Percentiles rank a stretch among this genome's conserved stretches.
phyloP scores from a whole-genome alignment of 1,140 invertebrate genomes.

The Helicorthomorpha holstii region DNA sequence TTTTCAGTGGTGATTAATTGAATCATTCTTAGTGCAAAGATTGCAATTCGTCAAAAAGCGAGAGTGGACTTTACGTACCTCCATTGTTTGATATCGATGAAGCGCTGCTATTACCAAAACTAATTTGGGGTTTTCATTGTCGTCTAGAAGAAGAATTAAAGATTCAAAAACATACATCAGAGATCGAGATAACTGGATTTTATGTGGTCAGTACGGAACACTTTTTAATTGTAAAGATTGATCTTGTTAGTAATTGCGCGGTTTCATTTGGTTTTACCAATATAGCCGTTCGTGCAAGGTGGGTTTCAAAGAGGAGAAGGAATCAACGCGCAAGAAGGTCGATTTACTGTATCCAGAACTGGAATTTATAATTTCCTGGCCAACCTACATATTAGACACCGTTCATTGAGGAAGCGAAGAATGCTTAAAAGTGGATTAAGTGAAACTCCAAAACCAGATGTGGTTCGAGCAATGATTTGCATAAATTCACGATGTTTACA shows the following conservation, averaged over 20 bases:
- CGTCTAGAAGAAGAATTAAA: not conserved
- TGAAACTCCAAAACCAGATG: too few species aligned
- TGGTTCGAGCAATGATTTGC: not conserved
- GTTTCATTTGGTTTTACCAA: not conserved
- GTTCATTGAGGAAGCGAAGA: not conserved
- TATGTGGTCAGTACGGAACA: conserved; percentile 1
- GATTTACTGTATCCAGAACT: not conserved
- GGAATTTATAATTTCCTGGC: not conserved
- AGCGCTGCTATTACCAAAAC: not conserved
- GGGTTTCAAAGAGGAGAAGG: not conserved
- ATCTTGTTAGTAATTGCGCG: too few species aligned
- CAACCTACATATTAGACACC: not conserved
- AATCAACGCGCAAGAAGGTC: not conserved
- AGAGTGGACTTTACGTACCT: not conserved
- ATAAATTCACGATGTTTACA: not conserved
- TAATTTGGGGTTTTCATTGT: not conserved
- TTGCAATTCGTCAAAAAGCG: not conserved
- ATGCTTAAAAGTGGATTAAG: not conserved
- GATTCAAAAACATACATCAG: not conserved
- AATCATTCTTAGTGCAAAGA: not conserved
- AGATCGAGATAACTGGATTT: not conserved
- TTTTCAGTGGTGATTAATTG: not conserved
- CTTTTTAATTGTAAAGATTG: too few species aligned
- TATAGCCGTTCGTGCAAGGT: not conserved
- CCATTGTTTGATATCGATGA: not conserved